These are phyloP conservation scores for Phalacrocorax brasilianus DNA, from an alignment of 2,113 vertebrate species.

Conservation along the genomic window DNA sequence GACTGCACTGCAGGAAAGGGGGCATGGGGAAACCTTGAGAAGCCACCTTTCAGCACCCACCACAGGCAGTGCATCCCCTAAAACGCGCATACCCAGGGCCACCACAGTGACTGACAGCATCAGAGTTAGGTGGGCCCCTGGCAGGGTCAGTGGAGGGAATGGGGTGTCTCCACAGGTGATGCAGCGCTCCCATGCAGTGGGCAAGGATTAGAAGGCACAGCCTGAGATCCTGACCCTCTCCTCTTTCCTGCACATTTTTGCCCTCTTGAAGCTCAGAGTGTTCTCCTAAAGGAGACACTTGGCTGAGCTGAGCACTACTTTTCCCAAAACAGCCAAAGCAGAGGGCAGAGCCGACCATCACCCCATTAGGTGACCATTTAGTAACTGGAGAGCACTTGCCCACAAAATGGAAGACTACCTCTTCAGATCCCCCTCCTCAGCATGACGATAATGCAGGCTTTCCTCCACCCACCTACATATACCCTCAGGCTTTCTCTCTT, in stretches of 20 bases:
- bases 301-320: not conserved
- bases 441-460: not conserved
- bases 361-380: rapidly evolving
- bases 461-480: not conserved
- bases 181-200: not conserved
- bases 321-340: not conserved
- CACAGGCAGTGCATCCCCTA: not conserved
- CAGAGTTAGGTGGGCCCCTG: not conserved
- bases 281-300: not conserved
- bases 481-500: not conserved
- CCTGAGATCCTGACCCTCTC: not conserved
- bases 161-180: not conserved
- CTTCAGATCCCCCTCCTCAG: not conserved
- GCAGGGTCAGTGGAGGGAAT: not conserved
- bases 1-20: not conserved
- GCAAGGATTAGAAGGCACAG: not conserved
- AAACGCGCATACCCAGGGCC: not conserved
- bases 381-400: not conserved
- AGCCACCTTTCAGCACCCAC: not conserved
- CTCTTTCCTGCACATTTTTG: not conserved
- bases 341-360: not conserved
- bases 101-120: not conserved
- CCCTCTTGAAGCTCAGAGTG: not conserved
- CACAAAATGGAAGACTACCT: not conserved
- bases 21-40: not conserved